phyloP scores from a whole-genome alignment of 2,797 vertebrate species.

The Balearica regulorum region DNA sequence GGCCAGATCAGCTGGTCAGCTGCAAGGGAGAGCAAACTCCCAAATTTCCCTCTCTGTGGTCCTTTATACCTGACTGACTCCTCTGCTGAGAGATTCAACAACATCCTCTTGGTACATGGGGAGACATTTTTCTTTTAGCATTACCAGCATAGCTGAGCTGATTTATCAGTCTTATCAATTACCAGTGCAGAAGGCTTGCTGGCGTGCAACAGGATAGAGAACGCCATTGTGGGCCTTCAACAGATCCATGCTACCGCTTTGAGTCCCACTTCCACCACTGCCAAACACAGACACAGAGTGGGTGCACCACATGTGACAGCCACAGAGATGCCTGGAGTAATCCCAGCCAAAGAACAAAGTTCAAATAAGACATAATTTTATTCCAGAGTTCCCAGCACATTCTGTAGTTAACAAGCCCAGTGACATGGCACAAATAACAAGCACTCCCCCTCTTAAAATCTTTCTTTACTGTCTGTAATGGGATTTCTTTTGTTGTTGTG shows the following conservation, averaged over 20 bases:
- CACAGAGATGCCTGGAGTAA: background rate
- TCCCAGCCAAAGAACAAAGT: background rate
- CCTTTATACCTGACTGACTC: background rate
- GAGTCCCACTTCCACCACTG: background rate
- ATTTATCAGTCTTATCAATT: background rate
- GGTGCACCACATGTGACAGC: background rate
- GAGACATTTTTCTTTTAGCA: background rate
- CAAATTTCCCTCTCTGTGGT: background rate
- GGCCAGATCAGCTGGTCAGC: background rate
- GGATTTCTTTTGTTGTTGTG: background rate
- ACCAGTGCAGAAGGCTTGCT: background rate
- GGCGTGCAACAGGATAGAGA: rapidly evolving
- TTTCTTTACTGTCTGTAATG: background rate
- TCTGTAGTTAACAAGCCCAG: background rate
- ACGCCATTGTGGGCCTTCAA: background rate
- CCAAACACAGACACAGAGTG: background rate
- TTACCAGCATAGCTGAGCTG: background rate
- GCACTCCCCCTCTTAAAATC: background rate
- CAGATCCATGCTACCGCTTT: rapidly evolving
- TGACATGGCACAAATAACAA: background rate
- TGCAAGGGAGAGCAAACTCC: background rate
- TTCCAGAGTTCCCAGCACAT: constrained; percentile 12
- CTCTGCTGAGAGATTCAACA: background rate
- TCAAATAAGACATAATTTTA: background rate
- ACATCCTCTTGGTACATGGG: background rate